Conservation (phyloP, 2,113 vertebrate species). For the Semnornis frantzii region DNA sequence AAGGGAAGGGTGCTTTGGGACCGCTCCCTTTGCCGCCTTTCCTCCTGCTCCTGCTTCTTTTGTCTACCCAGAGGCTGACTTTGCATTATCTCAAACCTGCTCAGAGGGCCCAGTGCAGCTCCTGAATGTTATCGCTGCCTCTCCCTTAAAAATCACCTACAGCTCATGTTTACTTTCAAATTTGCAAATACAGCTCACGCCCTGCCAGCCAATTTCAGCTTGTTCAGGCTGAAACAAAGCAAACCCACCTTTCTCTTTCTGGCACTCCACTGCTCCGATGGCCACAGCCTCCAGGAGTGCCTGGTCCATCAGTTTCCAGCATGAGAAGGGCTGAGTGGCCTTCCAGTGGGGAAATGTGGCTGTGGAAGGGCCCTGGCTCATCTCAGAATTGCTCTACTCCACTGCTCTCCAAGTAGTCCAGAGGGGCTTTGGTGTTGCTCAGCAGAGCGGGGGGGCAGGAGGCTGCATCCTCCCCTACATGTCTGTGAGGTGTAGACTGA, state of each 20-base stretch:
- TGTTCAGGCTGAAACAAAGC: neutral
- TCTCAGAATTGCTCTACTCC: neutral
- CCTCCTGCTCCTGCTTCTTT: conserved; percentile 45
- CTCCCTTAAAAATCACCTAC: conserved; percentile 41
- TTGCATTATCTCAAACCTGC: conserved; percentile 32
- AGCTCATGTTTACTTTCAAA: conserved; percentile 52
- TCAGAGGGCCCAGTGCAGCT: conserved; percentile 20
- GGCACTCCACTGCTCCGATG: neutral
- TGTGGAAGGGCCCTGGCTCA: neutral
- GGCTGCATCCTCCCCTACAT: accelerated
- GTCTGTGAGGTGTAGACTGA: neutral
- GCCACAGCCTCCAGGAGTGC: neutral
- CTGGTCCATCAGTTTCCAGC: neutral
- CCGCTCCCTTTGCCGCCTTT: neutral
- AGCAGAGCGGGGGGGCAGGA: neutral
- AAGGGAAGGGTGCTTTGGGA: neutral
- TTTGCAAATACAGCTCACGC: conserved; percentile 66
- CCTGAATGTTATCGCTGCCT: conserved; percentile 72
- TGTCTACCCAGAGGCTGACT: conserved; percentile 34
- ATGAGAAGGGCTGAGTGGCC: neutral
- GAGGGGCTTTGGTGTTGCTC: neutral
- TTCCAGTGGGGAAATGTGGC: neutral
- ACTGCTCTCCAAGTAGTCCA: neutral
- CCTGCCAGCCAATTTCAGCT: conserved; percentile 19
- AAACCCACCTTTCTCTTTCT: neutral